Percentiles rank a stretch among this genome's conserved stretches.
phyloP scores from a whole-genome alignment of 2,888 invertebrate species.

The Rambutsinella grinnellia region DNA sequence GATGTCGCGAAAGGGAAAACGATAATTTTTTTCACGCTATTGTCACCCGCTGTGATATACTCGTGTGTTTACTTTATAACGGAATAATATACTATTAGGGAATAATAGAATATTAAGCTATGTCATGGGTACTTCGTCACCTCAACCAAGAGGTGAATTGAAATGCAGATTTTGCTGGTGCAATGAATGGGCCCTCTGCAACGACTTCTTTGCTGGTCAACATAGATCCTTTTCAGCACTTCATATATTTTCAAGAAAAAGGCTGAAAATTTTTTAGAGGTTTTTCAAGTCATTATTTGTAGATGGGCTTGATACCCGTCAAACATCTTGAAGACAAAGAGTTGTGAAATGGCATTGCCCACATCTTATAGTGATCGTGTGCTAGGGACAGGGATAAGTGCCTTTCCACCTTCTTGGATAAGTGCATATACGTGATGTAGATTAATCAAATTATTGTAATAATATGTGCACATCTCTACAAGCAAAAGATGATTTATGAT shows the following conservation, averaged over 20 bases:
- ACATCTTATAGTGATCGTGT: neutral
- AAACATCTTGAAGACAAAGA: neutral
- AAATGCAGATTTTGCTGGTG: neutral
- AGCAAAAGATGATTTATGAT: neutral
- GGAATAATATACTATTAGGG: neutral
- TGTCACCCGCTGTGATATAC: conserved; percentile 47
- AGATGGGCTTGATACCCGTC: neutral
- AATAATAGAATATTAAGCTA: neutral
- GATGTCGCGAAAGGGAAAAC: conserved; percentile 22
- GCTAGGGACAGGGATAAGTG: no score
- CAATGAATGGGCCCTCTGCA: neutral
- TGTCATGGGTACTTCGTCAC: neutral
- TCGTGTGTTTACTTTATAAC: conserved; percentile 1
- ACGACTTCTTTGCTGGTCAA: neutral
- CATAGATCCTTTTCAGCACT: neutral
- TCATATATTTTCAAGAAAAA: neutral
- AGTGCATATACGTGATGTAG: neutral
- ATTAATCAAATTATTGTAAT: neutral
- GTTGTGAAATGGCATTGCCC: neutral
- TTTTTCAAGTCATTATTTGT: neutral
- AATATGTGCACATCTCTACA: neutral
- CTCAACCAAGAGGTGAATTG: neutral
- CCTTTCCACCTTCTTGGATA: neutral
- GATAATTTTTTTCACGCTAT: conserved; percentile 33
- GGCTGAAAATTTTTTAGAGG: neutral